phyloP scores from a whole-genome alignment of 2,113 vertebrate genomes.

The Gobiocypris rarus region DNA sequence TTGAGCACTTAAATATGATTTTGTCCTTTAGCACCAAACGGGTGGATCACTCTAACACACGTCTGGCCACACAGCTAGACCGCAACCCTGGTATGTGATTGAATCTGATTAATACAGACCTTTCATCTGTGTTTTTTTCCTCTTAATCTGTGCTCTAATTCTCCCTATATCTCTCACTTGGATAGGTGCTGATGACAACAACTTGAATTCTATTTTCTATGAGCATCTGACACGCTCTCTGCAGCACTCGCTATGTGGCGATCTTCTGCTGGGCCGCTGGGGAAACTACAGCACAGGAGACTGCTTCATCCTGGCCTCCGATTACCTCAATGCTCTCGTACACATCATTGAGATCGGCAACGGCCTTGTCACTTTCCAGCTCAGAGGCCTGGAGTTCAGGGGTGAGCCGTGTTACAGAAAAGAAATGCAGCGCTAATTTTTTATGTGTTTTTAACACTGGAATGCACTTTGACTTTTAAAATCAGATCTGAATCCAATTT shows the following conservation, averaged over 20 bases:
- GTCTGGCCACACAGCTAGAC: constrained; percentile 88
- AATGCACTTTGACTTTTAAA: neutral
- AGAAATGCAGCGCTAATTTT: neutral
- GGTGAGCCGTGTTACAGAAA: constrained; percentile 71
- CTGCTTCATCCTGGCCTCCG: constrained; percentile 90
- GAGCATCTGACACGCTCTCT: constrained; percentile 90
- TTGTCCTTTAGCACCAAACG: constrained; percentile 83
- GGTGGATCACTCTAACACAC: constrained; percentile 91
- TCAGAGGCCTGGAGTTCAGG: constrained; percentile 90
- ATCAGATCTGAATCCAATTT: no score
- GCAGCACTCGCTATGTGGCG: constrained; percentile 90
- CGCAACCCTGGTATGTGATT: constrained; percentile 82
- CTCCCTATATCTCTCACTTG: neutral
- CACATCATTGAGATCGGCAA: constrained; percentile 93
- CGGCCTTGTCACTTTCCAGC: constrained; percentile 89
- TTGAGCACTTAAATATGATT: neutral
- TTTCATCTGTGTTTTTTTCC: neutral
- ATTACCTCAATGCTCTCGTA: constrained; percentile 92
- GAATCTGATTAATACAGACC: neutral
- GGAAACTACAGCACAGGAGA: constrained; percentile 88
- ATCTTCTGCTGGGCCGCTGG: constrained; percentile 89
- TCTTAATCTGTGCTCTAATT: neutral
- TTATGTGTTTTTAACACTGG: neutral
- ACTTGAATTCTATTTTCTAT: constrained; percentile 91
- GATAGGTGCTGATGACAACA: constrained; percentile 89